Evolutionary conservation across 2,797 vertebrate genomes (phyloP).

Genomic region (Xiphorhynchus erythropygius): DNA sequence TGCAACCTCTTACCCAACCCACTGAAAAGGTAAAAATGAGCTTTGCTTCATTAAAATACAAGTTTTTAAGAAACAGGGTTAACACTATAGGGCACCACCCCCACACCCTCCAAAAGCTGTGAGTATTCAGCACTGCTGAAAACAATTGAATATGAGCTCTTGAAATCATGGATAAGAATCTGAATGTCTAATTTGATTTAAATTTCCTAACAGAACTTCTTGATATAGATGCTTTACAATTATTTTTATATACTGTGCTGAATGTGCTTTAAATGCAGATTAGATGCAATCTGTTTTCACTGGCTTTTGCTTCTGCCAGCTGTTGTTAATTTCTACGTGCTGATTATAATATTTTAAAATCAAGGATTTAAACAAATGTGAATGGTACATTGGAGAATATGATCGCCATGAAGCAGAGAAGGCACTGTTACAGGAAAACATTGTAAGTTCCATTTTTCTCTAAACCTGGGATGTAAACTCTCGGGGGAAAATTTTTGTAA

Average conservation of each 20-base stretch:
- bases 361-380: constrained; percentile 35
- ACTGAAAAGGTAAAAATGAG: constrained; percentile 15
- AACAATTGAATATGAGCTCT: not conserved
- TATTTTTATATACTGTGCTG: not conserved
- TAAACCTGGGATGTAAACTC: not conserved
- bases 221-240: not conserved
- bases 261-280: not conserved
- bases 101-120: not conserved
- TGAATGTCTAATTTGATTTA: not conserved
- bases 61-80: not conserved
- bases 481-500: not conserved
- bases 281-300: not conserved
- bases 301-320: not conserved
- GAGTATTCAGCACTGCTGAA: not conserved
- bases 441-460: constrained; percentile 71
- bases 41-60: not conserved
- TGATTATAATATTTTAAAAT: not conserved
- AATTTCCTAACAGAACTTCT: not conserved
- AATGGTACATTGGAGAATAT: constrained; percentile 85
- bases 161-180: not conserved
- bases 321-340: not conserved
- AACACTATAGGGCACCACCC: not conserved
- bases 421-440: constrained; percentile 82
- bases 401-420: constrained; percentile 83
- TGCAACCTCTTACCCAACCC: not conserved